Evolutionary conservation across 2,888 invertebrate species (phyloP).

Genomic region (Lasius fuliginosus): DNA sequence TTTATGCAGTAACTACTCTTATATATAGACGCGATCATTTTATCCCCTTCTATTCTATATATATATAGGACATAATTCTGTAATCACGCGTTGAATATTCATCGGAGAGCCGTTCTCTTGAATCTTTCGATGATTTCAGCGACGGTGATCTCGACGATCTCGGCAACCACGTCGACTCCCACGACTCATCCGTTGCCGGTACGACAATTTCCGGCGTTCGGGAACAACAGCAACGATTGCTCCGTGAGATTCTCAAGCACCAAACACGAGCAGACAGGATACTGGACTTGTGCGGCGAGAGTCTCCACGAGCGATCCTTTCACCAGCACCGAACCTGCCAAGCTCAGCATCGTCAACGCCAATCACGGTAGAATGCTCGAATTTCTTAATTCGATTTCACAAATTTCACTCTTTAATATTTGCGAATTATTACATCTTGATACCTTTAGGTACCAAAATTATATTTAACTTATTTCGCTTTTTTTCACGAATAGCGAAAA

Average conservation of each 20-base stretch:
- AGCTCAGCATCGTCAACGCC: conserved; percentile 80
- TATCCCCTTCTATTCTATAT: not conserved
- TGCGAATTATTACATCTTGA: not conserved
- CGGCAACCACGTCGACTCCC: conserved; percentile 73
- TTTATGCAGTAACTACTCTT: conserved; percentile 2
- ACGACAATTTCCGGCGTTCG: conserved; percentile 84
- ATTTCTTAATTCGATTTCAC: not conserved
- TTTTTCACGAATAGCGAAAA: not conserved
- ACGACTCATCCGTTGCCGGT: conserved; percentile 80
- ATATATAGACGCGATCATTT: not conserved
- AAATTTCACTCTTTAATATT: conserved; percentile 8
- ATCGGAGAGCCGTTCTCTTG: conserved; percentile 11
- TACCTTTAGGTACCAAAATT: not conserved
- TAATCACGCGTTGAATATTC: conserved; percentile 27
- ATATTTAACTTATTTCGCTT: not conserved
- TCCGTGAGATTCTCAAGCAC: conserved; percentile 84
- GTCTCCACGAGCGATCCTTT: conserved; percentile 79
- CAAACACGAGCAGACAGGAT: conserved; percentile 84
- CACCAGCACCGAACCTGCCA: conserved; percentile 82
- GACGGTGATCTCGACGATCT: conserved; percentile 71
- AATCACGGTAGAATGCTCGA: conserved; percentile 73
- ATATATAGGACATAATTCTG: conserved; percentile 27
- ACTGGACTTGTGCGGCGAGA: conserved; percentile 85
- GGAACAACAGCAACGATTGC: conserved; percentile 84
- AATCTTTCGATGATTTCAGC: conserved; percentile 67